A percentile compares a stretch with the other conserved stretches of the same genome.
Conservation (phyloP, 2,113 vertebrate species). For the Rousettus leschenaultii region DNA sequence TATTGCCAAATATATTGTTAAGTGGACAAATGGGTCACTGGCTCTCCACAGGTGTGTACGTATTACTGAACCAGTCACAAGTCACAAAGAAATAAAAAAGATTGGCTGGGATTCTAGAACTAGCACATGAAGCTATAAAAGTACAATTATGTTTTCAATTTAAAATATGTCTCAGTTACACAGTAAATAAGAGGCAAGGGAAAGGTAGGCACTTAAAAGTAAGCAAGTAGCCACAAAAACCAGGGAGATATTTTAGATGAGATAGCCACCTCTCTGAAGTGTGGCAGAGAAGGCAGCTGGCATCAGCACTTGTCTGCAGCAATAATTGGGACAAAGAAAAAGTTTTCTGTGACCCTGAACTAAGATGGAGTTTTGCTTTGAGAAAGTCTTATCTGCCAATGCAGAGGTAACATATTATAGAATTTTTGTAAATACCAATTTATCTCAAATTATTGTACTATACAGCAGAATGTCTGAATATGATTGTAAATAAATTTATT, state of each 20-base stretch:
- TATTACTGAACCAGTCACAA: background rate
- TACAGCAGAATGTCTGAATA: background rate
- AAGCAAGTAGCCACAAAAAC: background rate
- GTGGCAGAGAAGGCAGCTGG: background rate
- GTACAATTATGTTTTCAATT: background rate
- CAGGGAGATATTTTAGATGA: background rate
- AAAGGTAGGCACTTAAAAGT: background rate
- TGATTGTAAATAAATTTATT: background rate
- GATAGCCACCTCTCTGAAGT: background rate
- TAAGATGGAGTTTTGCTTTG: background rate
- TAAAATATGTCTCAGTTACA: background rate
- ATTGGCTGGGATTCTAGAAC: conserved; percentile 38
- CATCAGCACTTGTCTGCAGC: background rate
- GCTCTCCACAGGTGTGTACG: background rate
- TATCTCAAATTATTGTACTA: background rate
- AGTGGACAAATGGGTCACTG: background rate
- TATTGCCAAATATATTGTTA: background rate
- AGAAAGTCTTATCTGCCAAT: background rate
- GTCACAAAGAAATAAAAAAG: conserved; percentile 32
- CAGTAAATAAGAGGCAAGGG: background rate
- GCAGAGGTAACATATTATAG: background rate
- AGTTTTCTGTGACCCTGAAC: background rate
- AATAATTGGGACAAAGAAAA: background rate
- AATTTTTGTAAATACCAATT: background rate
- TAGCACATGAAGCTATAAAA: background rate